Base-by-base conservation (phyloP, 2,888 invertebrate genomes). In the Andrena camellia region DNA sequence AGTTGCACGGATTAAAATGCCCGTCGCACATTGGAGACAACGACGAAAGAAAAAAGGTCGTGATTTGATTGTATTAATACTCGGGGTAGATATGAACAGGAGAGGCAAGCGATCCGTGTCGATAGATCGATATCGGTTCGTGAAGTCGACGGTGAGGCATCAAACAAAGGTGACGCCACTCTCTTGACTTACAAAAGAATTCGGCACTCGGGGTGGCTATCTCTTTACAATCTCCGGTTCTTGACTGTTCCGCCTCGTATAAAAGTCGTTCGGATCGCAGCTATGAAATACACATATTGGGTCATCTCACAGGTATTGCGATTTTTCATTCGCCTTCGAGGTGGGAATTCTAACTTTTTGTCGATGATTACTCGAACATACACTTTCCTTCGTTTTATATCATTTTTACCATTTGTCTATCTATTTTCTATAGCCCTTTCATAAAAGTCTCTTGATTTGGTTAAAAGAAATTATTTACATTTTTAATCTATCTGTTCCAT, bases 151-250 rank as follows among this genome's bases (percentile, higher is more conserved):
- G 86, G 89, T 86, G 86, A 88, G 86, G 88, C 88, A 89, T 89
- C 89, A 89, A 89, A 87, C 85, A 85, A 88, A 89, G 83, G 78
- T 90, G 88, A 90, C 86, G 85, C 77, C 76, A 76, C 76, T 89
- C 77, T 76, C 29, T 81, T 62, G 86, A 83, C 83, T 83, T 89
- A 90, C 90, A 81, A 33, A 84, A 90, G 92, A 92, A 92, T 92
- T 89, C 86, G 91, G 85, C 88, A 85, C 86, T 89, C 89, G 83
- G 92, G 92, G 92, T 92, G 91, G 91, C 86, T 90, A 90, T 91
- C 89, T 86, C 83, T 83, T 90, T 88, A 87, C 81, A 85, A 90
- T 90, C 87, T 90, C 66, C 82, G 63, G 79, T 78, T 80, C 83
- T 57, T 23, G 60, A 68, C 64, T 82, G 87, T 88, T 84, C 87